Base-by-base conservation (phyloP, 1,140 invertebrate genomes). In the Megathymus violae region DNA sequence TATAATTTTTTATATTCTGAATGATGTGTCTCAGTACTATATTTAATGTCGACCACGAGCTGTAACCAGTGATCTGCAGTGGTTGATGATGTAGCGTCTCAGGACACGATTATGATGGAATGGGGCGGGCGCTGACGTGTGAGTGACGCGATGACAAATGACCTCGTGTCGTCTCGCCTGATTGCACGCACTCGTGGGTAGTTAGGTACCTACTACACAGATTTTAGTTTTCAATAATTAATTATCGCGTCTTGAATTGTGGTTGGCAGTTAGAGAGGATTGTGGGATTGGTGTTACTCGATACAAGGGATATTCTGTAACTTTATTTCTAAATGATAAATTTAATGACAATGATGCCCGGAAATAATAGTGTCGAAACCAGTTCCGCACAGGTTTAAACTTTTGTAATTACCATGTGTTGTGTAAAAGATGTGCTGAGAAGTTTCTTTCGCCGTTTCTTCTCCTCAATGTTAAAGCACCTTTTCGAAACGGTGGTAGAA, bases 141-240 rank as follows among this genome's bases (percentile, higher is more conserved):
- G 74, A 77, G 62, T 83, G 82, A 81, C 76, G 69, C 64, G 74
- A 79, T 78, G 82, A 88, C 82, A 85, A 85, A 88, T 81, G 82
- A 80, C 69, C 67, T 40, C 14, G 43, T 64, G 69, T 71, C 78
- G 67, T 46, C 59, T 48, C 54, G 43, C 41, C 41, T 47, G 27
- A 58, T 58, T 58, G 54, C 41, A 17, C 27, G 25, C 3, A n/a
- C n/a, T n/a, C n/a, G n/a, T n/a, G n/a, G n/a, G 27, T 22, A 3
- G 14, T 10, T 46, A 25, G 11, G 41, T 22, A 25, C 38, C 13
- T 38, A 4, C 15, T 34, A 44, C 40, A 13, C 25, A 46, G 41
- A 44, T 56, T 41, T 56, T 56, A 44, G 51, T 36, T 27, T 17
- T 60, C 47, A 58, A 38, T 74, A 64, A 74, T 74, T 70, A 60